phyloP scores from a whole-genome alignment of 1,140 invertebrate species.

The Caenorhabditis brenneri region DNA sequence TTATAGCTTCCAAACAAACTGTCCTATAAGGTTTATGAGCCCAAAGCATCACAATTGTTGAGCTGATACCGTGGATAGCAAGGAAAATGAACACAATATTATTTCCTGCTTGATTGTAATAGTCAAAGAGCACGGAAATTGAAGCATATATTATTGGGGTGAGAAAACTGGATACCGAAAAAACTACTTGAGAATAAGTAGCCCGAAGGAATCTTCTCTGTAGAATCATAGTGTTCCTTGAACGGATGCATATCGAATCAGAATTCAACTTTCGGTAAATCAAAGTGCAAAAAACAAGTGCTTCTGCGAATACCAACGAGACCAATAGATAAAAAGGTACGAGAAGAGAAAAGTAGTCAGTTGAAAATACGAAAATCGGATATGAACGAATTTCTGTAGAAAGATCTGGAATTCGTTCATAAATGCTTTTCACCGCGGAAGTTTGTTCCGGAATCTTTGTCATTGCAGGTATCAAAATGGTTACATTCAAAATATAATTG shows the following conservation, averaged over 20 bases:
- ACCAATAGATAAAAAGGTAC: background rate
- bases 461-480: too few relatives aligned
- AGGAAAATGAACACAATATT: background rate
- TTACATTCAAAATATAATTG: too few relatives aligned
- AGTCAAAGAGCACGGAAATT: background rate
- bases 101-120: background rate
- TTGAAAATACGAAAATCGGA: background rate
- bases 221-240: too few relatives aligned
- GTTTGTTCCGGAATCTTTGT: too few relatives aligned
- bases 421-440: too few relatives aligned
- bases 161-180: too few relatives aligned
- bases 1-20: too few relatives aligned
- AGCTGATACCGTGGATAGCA: background rate
- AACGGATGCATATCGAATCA: too few relatives aligned
- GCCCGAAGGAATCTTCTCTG: background rate
- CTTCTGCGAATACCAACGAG: background rate
- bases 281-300: background rate
- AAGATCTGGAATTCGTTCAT: too few relatives aligned
- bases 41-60: background rate
- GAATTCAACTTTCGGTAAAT: too few relatives aligned
- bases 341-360: background rate
- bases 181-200: background rate
- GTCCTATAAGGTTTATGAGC: too few relatives aligned
- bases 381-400: too few relatives aligned
- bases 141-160: background rate